Base-by-base conservation (phyloP, 2,797 vertebrate genomes). In the Paguma larvata region DNA sequence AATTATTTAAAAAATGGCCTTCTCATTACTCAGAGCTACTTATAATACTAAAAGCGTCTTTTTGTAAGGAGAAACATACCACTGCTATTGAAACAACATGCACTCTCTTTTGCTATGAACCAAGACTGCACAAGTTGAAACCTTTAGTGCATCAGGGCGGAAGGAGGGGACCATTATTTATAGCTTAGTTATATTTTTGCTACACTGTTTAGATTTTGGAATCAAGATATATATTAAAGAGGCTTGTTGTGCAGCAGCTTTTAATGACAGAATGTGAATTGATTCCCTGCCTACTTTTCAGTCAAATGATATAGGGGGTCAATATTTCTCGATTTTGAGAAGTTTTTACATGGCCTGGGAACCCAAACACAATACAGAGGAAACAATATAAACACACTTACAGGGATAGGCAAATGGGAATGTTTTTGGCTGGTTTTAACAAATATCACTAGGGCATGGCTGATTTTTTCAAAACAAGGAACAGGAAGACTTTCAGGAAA, bases 271-370 rank as follows among this genome's bases (percentile, higher is more conserved):
- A 91, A 93, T 44, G 13, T 82, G 62, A 80, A 92, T 65, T 88
- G 67, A 97, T 96, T 96, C 56, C 0, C 0, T 93, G 46, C 38
- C 38, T 89, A 48, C 18, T 30, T 12, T 72, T 59, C 15, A 53
- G 59, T 93, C 63, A 93, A 77, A 93, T 96, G 53, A 77, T 86
- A 59, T 3, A 53, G 9, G 21, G 21, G 13, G 89, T 96, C 44
- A 46, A 80, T 87, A 67, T 87, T 91, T 92, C 82, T 95, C 78
- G 30, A 91, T 91, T 95, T 85, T 41, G 77, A 96, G 93, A 65
- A 90, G 63, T 9, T 93, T 95, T 96, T 77, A 13, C 46, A 68
- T 51, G 59, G 25, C 63, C 10, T n/a, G 34, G 41, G 89, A 96
- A 80, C 44, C 23, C 44, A 97, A 96, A 75, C 34, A 91, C 9